Base-by-base conservation (phyloP, 2,888 invertebrate species). In the Noctuana brunneofusca region DNA sequence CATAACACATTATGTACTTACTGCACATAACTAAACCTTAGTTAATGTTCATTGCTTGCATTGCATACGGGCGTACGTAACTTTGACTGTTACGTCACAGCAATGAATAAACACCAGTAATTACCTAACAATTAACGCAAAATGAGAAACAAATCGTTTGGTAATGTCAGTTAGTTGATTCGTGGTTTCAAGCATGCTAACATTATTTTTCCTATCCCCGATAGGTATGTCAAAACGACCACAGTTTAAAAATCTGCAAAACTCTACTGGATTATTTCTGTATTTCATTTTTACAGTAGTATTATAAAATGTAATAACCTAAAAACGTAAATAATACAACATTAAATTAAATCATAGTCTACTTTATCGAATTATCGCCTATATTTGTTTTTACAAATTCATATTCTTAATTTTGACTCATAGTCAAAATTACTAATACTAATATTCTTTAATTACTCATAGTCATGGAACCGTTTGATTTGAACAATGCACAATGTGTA, bases 111-210 rank as follows among this genome's bases (percentile, higher is more conserved):
- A 55, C 41, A 50, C 35, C 1, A 55, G 27, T 41, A 56, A 56
- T 62, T 62, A 41, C 55, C 16, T 56, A 62, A 50, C 41, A 62
- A 50, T 55, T 62, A 62, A 62, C 62, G 55, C 55, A 62, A 62
- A 62, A 62, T 54, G 20, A 55, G 55, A 62, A 62, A 62, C 49
- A 30, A 55, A 24, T 41, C 16, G 49, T 62, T 55, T 62, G 38
- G 55, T 50, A 62, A 62, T 30, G 18, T 30, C 8, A 6, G 54
- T 27, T 8, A 16, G 49, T 48, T 38, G 41, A 41, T 30, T 55
- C 55, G 55, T 62, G 38, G 48, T 54, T 60, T 55, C 32, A 55
- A 41, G 14, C 48, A 57, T 18, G 56, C 46, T 20, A n/a, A n/a
- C n/a, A n/a, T n/a, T n/a, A n/a, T 9, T 1, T 20, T 20, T 46